Conservation (phyloP, 2,888 invertebrate genomes). For the Dascillus cervinus region DNA sequence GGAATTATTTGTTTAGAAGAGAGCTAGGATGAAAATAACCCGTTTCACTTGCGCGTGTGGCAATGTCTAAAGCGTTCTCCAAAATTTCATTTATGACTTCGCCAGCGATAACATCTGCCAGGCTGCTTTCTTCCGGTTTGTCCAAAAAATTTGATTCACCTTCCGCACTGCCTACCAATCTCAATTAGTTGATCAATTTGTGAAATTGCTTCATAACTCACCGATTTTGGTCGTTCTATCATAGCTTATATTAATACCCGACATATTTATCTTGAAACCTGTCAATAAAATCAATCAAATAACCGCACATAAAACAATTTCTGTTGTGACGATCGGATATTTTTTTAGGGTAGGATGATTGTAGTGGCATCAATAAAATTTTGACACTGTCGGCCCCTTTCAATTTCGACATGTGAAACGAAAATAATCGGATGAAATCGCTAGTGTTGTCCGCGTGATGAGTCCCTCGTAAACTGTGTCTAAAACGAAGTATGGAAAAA, state of each 20-base stretch:
- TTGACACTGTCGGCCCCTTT: too few species aligned
- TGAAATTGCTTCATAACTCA: slow-evolving; percentile 6
- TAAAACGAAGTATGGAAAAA: neutral
- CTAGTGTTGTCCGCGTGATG: too few species aligned
- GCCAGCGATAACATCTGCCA: slow-evolving; percentile 22
- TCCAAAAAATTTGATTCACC: slow-evolving; percentile 17
- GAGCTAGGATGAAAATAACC: slow-evolving; percentile 5
- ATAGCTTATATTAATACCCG: slow-evolving; percentile 19
- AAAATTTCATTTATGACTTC: slow-evolving; percentile 37
- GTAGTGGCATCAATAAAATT: too few species aligned
- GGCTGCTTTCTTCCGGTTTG: slow-evolving; percentile 4
- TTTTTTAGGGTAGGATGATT: too few species aligned
- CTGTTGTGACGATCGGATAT: too few species aligned
- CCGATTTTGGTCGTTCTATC: slow-evolving; percentile 16
- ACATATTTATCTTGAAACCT: too few species aligned
- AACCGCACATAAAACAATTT: too few species aligned
- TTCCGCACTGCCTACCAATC: slow-evolving; percentile 16
- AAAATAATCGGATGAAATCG: too few species aligned
- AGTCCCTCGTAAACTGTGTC: slow-evolving; percentile 1
- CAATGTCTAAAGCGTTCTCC: slow-evolving; percentile 36
- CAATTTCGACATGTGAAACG: too few species aligned
- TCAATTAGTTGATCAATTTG: slow-evolving; percentile 1
- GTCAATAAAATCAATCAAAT: too few species aligned
- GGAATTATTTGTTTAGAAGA: too few species aligned
- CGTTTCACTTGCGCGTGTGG: slow-evolving; percentile 10